Base-by-base conservation (phyloP, 2,888 invertebrate genomes). In the Leptinotarsa tumamoca region DNA sequence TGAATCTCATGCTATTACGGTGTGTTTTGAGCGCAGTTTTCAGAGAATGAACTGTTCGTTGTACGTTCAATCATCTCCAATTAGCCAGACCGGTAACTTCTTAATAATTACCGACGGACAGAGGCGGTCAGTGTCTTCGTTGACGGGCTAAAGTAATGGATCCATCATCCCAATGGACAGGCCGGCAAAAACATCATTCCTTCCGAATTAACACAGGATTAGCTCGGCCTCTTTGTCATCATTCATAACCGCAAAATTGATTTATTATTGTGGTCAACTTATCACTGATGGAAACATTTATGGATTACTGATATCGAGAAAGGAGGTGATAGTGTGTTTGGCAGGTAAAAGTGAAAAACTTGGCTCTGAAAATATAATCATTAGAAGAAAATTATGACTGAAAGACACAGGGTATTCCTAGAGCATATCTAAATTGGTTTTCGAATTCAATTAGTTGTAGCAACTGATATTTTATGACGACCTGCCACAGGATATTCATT, bases 111-210 rank as follows among this genome's bases (percentile, higher is more conserved):
- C 84, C 85, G 84, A 83, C 83, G 84, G 84, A 82, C 83, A 80
- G 78, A 75, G 71, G 71, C 81, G 82, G 79, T 78, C 81, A 79
- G 80, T 78, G 80, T 82, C 81, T 80, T 80, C 75, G 83, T 83
- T 88, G 88, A 88, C 87, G 87, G 86, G 86, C 85, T 87, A 88
- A 89, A 89, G 88, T 89, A 89, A 89, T 89, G 89, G 89, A 89
- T 89, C 89, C 89, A 89, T 89, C 89, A 89, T 89, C 88, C 89
- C 88, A 82, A 78, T 84, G 88, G 88, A 88, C 87, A 86, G 85
- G 81, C 84, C 79, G 78, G 83, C 84, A 84, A 84, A 84, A 85
- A 83, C 84, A 84, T 83, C 83, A 81, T 83, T 82, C 83, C 81
- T 79, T 80, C 77, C 81, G 80, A 82, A 83, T 84, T 84, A 83